Evolutionary conservation across 1,140 invertebrate genomes (phyloP).

Genomic region (Zaprionus kolodkinae): DNA sequence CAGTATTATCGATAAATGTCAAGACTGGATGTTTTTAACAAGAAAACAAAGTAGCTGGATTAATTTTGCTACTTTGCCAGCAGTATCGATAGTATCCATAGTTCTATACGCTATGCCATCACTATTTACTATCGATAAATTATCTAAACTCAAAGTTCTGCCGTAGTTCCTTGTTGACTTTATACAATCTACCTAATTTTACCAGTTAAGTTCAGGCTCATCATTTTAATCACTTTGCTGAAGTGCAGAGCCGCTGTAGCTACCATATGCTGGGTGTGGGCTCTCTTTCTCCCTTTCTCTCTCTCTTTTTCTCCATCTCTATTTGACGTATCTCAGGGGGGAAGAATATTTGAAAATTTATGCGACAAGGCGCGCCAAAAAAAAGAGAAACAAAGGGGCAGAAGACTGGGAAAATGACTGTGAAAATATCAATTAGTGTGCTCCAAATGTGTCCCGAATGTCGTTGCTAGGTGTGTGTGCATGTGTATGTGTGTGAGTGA

Average conservation of each 20-base stretch:
- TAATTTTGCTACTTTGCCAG: background rate
- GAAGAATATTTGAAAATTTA: conserved; percentile 50
- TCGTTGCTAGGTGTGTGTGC: conserved; percentile 26
- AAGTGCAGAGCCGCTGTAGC: background rate
- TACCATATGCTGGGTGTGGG: conserved; percentile 20
- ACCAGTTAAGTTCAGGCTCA: conserved; percentile 15
- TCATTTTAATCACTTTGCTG: conserved; percentile 30
- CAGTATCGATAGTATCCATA: background rate
- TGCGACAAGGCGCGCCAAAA: conserved; percentile 60
- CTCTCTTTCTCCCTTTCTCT: no score
- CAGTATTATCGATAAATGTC: background rate
- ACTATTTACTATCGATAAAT: no score
- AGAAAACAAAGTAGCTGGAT: background rate
- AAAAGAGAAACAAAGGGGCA: conserved; percentile 3
- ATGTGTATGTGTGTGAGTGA: conserved; percentile 29
- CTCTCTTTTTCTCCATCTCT: no score
- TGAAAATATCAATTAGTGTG: conserved; percentile 72
- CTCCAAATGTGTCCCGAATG: conserved; percentile 73
- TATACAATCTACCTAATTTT: no score
- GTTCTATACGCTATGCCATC: no score
- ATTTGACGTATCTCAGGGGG: no score
- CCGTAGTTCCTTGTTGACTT: no score
- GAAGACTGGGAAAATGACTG: conserved; percentile 21
- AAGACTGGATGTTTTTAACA: background rate
- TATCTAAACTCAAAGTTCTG: no score